A percentile compares a stretch with the other conserved stretches of the same genome.
Evolutionary conservation across 2,888 invertebrate species (phyloP).

Genomic region (Nymphalis polychloros): DNA sequence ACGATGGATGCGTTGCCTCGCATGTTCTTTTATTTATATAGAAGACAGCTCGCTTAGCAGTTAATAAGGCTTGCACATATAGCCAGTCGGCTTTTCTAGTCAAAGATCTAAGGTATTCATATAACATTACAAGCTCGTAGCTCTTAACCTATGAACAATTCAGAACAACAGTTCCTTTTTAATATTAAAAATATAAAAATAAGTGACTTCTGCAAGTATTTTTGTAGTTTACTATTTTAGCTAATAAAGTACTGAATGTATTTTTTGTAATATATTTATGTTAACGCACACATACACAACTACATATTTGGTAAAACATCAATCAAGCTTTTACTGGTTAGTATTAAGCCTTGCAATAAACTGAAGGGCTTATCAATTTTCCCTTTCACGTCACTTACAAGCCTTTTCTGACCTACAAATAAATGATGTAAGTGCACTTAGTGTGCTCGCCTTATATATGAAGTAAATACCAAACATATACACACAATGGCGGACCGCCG

Average conservation of each 20-base stretch:
- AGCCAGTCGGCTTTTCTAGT: not conserved
- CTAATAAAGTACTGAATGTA: too few relatives aligned
- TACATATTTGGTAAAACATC: too few relatives aligned
- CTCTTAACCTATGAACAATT: not conserved
- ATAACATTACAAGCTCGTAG: not conserved
- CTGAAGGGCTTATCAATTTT: conserved; percentile 17
- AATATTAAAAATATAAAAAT: too few relatives aligned
- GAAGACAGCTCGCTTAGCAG: not conserved
- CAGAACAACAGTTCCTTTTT: too few relatives aligned
- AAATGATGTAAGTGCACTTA: conserved; percentile 43
- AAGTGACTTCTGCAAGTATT: too few relatives aligned
- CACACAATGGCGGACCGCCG: conserved; percentile 35
- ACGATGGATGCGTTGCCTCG: too few relatives aligned
- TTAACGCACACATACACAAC: too few relatives aligned
- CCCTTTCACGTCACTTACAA: conserved; percentile 15
- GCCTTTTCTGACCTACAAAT: conserved; percentile 35
- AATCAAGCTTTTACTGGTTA: too few relatives aligned
- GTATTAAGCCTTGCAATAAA: not conserved
- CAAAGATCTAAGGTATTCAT: conserved; percentile 10
- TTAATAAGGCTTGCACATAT: conserved; percentile 1
- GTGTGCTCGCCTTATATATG: conserved; percentile 26
- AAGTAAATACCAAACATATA: conserved; percentile 30
- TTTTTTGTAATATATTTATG: too few relatives aligned
- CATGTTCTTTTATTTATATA: not conserved
- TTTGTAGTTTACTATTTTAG: too few relatives aligned